These are phyloP conservation scores for Cottus gobio DNA, from an alignment of 2,113 vertebrate species.

Conservation along the genomic window DNA sequence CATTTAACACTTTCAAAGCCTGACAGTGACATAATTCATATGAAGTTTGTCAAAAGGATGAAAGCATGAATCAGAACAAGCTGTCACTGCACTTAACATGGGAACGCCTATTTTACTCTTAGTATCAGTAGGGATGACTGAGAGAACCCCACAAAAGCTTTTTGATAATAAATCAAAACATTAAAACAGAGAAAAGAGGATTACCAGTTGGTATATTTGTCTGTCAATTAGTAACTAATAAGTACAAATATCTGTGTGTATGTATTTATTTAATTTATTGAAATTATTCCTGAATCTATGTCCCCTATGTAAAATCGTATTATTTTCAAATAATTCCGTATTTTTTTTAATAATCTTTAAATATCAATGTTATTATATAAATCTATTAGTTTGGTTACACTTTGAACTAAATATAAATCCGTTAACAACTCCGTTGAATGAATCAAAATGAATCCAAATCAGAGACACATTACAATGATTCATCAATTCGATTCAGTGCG, in stretches of 20 bases:
- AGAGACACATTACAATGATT: not conserved
- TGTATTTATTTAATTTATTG: not conserved
- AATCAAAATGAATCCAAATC: not conserved
- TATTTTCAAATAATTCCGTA: not conserved
- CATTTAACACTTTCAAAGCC: too few relatives aligned
- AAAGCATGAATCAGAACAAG: too few relatives aligned
- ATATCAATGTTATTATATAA: not conserved
- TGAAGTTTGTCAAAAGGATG: too few relatives aligned
- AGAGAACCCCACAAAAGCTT: not conserved
- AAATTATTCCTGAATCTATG: too few relatives aligned
- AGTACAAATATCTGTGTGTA: not conserved
- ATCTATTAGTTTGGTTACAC: not conserved
- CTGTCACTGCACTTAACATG: too few relatives aligned
- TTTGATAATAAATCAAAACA: not conserved
- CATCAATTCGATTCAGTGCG: not conserved
- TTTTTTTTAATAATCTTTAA: not conserved
- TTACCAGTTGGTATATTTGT: not conserved
- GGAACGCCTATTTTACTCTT: too few relatives aligned
- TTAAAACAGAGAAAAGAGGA: not conserved
- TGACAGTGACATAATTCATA: too few relatives aligned
- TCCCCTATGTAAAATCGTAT: not conserved
- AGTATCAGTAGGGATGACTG: too few relatives aligned
- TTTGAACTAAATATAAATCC: not conserved
- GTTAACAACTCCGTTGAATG: not conserved
- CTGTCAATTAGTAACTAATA: not conserved